Evolutionary conservation across 2,113 vertebrate species (phyloP).

Genomic region (Anolis carolinensis): DNA sequence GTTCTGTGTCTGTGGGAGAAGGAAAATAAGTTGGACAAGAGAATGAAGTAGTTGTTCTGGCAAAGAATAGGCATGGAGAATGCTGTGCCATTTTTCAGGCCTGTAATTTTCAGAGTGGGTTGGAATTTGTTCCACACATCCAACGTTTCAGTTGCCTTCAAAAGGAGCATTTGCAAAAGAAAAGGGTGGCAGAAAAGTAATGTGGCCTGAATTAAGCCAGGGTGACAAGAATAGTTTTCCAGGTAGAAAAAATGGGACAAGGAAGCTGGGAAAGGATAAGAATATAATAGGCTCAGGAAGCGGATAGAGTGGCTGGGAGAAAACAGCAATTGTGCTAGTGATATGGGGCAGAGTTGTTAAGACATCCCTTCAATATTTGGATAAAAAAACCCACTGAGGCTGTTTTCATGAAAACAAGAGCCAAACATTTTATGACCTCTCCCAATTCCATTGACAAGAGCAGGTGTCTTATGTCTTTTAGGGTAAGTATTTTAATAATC

Average conservation of each 20-base stretch:
- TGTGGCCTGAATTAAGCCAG: background rate
- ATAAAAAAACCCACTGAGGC: background rate
- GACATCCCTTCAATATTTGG: background rate
- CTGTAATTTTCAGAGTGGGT: background rate
- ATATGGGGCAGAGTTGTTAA: background rate
- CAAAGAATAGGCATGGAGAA: background rate
- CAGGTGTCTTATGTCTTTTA: background rate
- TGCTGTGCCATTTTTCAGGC: background rate
- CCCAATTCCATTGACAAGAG: background rate
- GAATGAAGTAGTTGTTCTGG: background rate
- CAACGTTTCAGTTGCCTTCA: background rate
- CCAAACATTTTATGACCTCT: background rate
- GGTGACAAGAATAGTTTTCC: background rate
- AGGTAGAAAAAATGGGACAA: background rate
- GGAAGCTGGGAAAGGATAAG: background rate
- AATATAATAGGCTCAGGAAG: background rate
- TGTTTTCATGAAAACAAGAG: background rate
- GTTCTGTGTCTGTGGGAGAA: slow-evolving; percentile 84
- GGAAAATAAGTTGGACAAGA: background rate
- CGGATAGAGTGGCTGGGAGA: background rate
- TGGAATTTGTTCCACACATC: background rate
- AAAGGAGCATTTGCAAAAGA: background rate
- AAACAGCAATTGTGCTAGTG: background rate
- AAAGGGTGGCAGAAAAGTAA: background rate
- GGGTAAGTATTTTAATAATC: background rate